phyloP scores from a whole-genome alignment of 2,113 vertebrate genomes.

The Salvelinus sp. region DNA sequence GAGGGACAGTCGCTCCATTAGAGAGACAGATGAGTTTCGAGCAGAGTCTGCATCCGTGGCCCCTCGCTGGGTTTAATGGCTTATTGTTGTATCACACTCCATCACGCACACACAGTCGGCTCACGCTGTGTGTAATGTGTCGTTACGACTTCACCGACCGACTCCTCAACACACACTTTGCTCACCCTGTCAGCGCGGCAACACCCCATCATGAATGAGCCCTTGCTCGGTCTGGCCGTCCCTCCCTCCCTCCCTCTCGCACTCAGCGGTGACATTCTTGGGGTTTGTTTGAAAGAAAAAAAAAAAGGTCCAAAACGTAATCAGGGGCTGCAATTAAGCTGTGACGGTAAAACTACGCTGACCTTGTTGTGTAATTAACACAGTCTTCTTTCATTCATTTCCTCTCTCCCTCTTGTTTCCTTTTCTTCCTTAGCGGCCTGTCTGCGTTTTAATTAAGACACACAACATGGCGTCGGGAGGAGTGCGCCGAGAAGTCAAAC shows the following conservation, averaged over 20 bases:
- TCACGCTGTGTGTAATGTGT: not conserved
- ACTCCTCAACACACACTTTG: not conserved
- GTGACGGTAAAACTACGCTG: slow-evolving; percentile 65
- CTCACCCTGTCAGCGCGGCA: not conserved
- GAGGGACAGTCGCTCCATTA: slow-evolving; percentile 62
- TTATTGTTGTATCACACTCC: slow-evolving; percentile 23
- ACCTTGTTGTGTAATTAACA: slow-evolving; percentile 75
- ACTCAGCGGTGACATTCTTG: slow-evolving; percentile 38
- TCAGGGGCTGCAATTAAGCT: slow-evolving; percentile 64
- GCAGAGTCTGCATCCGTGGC: not conserved
- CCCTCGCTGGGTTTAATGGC: slow-evolving; percentile 34
- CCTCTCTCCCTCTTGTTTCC: slow-evolving; percentile 14
- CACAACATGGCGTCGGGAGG: slow-evolving; percentile 48
- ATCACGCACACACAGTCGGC: not conserved
- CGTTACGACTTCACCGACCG: not conserved
- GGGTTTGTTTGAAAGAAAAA: slow-evolving; percentile 50
- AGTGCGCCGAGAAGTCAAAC: slow-evolving; percentile 45
- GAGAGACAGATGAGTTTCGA: slow-evolving; percentile 48
- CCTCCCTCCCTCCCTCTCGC: not conserved
- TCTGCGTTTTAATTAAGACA: slow-evolving; percentile 62
- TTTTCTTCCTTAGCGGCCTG: slow-evolving; percentile 42
- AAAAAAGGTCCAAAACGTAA: slow-evolving; percentile 55
- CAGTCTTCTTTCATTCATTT: slow-evolving; percentile 65
- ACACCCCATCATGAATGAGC: not conserved
- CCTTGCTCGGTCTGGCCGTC: not conserved